phyloP scores from a whole-genome alignment of 2,888 invertebrate genomes.

The Pteria penguin region DNA sequence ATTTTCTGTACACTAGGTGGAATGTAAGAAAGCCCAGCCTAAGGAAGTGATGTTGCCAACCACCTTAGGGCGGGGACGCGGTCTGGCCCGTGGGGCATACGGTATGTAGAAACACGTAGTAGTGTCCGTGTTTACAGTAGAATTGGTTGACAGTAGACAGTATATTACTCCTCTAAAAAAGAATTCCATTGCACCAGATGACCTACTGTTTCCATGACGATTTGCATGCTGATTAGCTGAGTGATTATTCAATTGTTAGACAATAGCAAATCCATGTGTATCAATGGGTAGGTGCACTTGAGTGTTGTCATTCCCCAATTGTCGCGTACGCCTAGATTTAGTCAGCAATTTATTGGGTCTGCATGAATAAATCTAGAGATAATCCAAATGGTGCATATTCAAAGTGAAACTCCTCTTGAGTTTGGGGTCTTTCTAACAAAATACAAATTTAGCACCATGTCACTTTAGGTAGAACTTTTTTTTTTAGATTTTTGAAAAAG shows the following conservation, averaged over 20 bases:
- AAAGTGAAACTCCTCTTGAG: too few species aligned
- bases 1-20: conserved; percentile 87
- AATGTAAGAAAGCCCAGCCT: conserved; percentile 99
- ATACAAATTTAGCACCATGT: not conserved
- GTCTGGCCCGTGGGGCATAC: conserved; percentile 69
- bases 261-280: conserved; percentile 11
- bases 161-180: conserved; percentile 19
- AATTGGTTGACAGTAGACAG: conserved; percentile 27
- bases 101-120: conserved; percentile 38
- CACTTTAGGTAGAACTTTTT: not conserved
- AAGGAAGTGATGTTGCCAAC: conserved; percentile 99
- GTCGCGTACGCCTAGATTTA: too few species aligned
- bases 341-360: too few species aligned
- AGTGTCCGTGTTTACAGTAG: conserved; percentile 12
- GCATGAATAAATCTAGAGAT: too few species aligned
- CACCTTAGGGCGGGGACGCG: conserved; percentile 69
- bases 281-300: not conserved
- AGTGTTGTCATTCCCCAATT: too few species aligned
- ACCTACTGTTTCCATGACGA: conserved; percentile 56
- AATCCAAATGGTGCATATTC: too few species aligned
- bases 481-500: not conserved
- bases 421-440: too few species aligned
- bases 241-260: conserved; percentile 6
- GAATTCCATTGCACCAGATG: conserved; percentile 57
- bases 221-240: conserved; percentile 45